Evolutionary conservation across 2,113 vertebrate genomes (phyloP).

Genomic region (Corydoras sp.): DNA sequence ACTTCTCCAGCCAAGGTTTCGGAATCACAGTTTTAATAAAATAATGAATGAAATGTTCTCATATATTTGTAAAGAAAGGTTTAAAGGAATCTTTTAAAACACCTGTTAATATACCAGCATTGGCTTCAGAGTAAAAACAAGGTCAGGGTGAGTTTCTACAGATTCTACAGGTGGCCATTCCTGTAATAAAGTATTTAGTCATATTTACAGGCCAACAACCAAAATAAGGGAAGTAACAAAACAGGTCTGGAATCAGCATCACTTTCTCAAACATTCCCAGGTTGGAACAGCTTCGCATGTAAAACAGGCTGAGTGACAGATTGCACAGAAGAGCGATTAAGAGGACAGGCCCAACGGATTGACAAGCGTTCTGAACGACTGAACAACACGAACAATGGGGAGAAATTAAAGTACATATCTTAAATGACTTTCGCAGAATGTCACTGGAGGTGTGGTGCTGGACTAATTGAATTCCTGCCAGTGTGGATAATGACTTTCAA

Average conservation of each 20-base stretch:
- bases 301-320: slow-evolving; percentile 8
- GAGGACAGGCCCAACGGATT: neutral
- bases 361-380: neutral
- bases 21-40: too few relatives aligned
- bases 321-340: neutral
- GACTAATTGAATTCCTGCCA: neutral
- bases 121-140: too few relatives aligned
- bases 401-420: neutral
- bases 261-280: neutral
- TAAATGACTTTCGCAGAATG: neutral
- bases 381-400: neutral
- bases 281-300: too few relatives aligned
- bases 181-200: too few relatives aligned
- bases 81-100: too few relatives aligned
- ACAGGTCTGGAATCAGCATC: too few relatives aligned
- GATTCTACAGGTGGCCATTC: too few relatives aligned
- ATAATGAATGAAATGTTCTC: too few relatives aligned
- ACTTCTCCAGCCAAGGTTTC: too few relatives aligned
- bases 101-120: too few relatives aligned
- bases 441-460: slow-evolving; percentile 19
- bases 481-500: neutral
- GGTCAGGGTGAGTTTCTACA: too few relatives aligned
- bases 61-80: too few relatives aligned
- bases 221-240: neutral
- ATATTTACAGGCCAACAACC: neutral